These are phyloP conservation scores for Momotus momota DNA, from an alignment of 2,797 vertebrate species.

Conservation along the genomic window DNA sequence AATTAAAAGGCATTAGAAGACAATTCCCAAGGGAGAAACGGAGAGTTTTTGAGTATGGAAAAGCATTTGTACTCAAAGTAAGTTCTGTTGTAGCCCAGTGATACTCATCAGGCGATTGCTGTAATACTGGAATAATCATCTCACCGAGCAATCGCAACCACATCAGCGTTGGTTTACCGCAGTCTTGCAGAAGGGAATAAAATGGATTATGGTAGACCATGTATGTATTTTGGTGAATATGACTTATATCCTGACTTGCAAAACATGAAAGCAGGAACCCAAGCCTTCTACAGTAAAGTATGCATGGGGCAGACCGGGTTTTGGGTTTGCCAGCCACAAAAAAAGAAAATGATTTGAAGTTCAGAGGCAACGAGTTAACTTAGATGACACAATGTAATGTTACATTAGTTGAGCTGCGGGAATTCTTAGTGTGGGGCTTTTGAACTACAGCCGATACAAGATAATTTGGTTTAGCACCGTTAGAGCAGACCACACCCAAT, in stretches of 20 bases:
- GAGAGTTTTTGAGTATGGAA: background rate
- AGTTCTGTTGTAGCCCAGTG: background rate
- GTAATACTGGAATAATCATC: background rate
- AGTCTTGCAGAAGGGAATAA: rapidly evolving
- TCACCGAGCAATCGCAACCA: background rate
- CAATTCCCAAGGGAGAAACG: background rate
- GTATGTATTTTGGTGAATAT: background rate
- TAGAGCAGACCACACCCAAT: background rate
- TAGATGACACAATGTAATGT: no score
- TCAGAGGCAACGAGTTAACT: background rate
- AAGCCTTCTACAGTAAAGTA: background rate
- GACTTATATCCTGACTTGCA: background rate
- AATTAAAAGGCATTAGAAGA: background rate
- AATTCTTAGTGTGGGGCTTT: background rate
- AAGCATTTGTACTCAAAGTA: background rate
- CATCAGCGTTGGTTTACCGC: background rate
- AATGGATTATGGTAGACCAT: background rate
- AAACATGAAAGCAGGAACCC: background rate
- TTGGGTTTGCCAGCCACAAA: background rate
- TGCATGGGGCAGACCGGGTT: background rate
- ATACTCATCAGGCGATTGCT: background rate
- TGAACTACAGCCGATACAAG: background rate
- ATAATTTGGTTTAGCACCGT: background rate
- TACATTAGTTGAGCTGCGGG: background rate
- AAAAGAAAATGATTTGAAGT: background rate